phyloP scores from a whole-genome alignment of 1,140 invertebrate species.

The Gonioctena quinquepunctata region DNA sequence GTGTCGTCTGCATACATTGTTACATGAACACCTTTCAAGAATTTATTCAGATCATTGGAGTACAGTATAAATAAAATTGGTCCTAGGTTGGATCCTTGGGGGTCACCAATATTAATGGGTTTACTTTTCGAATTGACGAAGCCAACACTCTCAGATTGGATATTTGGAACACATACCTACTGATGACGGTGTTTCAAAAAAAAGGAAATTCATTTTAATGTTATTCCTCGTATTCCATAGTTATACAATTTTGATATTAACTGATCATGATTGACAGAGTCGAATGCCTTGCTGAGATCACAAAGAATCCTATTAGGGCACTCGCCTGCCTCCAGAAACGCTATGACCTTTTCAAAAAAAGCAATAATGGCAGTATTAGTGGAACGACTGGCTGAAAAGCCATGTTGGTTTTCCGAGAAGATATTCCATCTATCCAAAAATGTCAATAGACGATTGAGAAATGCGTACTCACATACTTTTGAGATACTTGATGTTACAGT shows the following conservation, averaged over 20 bases:
- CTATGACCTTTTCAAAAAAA: slow-evolving; percentile 20
- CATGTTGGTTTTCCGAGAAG: slow-evolving; percentile 9
- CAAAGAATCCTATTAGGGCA: slow-evolving; percentile 17
- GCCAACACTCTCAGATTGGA: too few relatives aligned
- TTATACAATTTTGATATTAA: background rate
- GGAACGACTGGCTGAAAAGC: background rate
- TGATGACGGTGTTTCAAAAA: slow-evolving; percentile 15
- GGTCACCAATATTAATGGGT: background rate
- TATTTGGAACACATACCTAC: slow-evolving; percentile 2
- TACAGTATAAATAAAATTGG: slow-evolving; percentile 11
- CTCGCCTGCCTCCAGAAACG: slow-evolving; percentile 19
- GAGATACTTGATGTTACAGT: slow-evolving; percentile 8
- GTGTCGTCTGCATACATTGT: slow-evolving; percentile 10
- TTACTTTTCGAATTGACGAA: background rate
- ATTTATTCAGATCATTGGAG: slow-evolving; percentile 11
- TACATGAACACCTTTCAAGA: background rate
- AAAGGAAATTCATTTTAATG: background rate
- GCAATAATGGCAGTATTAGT: slow-evolving; percentile 16
- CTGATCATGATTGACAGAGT: slow-evolving; percentile 18
- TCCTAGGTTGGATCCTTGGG: slow-evolving; percentile 5
- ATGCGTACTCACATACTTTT: slow-evolving; percentile 26
- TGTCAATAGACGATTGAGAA: too few relatives aligned
- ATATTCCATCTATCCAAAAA: slow-evolving; percentile 12
- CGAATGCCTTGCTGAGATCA: slow-evolving; percentile 25
- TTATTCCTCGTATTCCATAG: background rate